Evolutionary conservation across 2,113 vertebrate genomes (phyloP), one percentile per base, ranked within the genome.

Genomic region (Carlito syrichta): DNA sequence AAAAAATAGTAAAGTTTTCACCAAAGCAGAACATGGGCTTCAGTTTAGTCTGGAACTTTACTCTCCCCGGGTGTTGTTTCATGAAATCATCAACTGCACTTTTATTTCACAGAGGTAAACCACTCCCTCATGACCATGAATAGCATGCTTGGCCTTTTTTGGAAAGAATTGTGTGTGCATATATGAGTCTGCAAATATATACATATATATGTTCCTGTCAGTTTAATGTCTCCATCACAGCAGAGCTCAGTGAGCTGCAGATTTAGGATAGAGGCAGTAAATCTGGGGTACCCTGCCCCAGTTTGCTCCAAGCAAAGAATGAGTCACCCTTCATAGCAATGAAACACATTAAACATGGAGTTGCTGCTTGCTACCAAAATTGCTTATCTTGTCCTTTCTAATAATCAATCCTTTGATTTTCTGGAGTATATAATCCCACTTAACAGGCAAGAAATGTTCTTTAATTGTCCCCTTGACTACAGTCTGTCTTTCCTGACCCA

Each of bases 351-450:
- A 98, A 98, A 98, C 97, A 98, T 98, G 96, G 97, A 94, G 96
- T 95, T 97, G 95, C 81, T 98, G 76, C 52, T 98, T 98, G 94
- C 97, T 97, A 97, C 96, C 96, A 98, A 86, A 98, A 98, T 95
- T 98, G 97, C 97, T 98, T 98, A 98, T 97, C 97, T 96, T 97
- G 73, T 98, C 95, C 14, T 97, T 98, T 98, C 96, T 94, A 85
- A 97, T 98, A 98, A 97, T 97, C 96, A 88, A 22, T 85, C 68
- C 71, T 98, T 98, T 97, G 79, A 96, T 98, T 97, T 98, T 96
- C 96, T 79, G 71, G 78, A 95, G 91, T 54, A 54, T 85, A 93
- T 76, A 45, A 96, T 98, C 52, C 45, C 19, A 95, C 73, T 81
- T 98, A 97, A 38, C 40, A 97, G 66, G 54, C 79, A 95, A 96